phyloP scores from a whole-genome alignment of 2,888 invertebrate species.

The Monoplex corrugatus region DNA sequence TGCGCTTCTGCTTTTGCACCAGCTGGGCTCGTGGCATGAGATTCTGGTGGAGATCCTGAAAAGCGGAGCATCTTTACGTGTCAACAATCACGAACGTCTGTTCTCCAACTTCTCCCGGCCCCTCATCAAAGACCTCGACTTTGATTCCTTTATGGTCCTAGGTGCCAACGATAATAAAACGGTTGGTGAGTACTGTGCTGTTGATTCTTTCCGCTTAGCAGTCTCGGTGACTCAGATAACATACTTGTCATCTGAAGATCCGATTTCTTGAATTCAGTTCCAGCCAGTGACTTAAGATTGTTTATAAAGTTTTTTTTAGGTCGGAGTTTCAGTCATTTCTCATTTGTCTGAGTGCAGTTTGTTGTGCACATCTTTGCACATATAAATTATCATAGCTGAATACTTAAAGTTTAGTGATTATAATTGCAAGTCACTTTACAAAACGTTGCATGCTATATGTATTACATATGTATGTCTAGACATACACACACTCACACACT shows the following conservation, averaged over 20 bases:
- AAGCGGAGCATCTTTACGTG: constrained; percentile 45
- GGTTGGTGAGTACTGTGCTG: constrained; percentile 36
- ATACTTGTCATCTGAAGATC: too few species aligned
- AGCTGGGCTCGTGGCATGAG: constrained; percentile 48
- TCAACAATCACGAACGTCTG: constrained; percentile 47
- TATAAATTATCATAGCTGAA: too few species aligned
- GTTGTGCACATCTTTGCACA: too few species aligned
- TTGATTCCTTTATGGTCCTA: constrained; percentile 53
- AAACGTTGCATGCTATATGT: too few species aligned
- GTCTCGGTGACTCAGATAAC: too few species aligned
- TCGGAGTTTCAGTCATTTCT: neutral
- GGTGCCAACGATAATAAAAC: constrained; percentile 39
- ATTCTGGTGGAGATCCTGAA: constrained; percentile 46
- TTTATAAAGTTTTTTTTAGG: neutral
- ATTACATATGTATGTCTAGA: too few species aligned
- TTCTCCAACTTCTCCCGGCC: neutral
- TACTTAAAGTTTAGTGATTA: too few species aligned
- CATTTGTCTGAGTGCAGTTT: too few species aligned
- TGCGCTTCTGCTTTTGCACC: neutral
- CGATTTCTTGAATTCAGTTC: too few species aligned
- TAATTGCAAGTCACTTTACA: too few species aligned
- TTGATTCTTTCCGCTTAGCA: neutral
- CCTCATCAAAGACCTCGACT: constrained; percentile 42
- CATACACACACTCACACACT: too few species aligned
- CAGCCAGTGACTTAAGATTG: too few species aligned